Conservation (phyloP, 2,888 invertebrate species). For the Pheosia tremula region DNA sequence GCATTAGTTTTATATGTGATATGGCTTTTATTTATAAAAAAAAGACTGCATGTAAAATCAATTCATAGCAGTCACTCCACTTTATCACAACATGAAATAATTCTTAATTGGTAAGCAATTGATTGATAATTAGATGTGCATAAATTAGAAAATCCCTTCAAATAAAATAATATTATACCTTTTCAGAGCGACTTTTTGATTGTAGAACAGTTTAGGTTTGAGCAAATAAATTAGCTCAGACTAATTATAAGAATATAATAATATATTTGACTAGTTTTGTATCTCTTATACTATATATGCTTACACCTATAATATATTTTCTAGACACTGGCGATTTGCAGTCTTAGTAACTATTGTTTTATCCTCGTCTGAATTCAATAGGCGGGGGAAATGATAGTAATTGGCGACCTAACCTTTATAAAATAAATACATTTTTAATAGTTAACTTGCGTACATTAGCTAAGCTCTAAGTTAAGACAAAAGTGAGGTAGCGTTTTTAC, state of each 20-base stretch:
- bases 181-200: constrained; percentile 38
- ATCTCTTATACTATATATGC: constrained; percentile 67
- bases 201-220: constrained; percentile 45
- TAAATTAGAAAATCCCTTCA: not conserved
- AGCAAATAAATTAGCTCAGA: constrained; percentile 70
- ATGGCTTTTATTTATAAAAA: constrained; percentile 77
- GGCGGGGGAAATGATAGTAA: constrained; percentile 37
- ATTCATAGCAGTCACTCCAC: constrained; percentile 66
- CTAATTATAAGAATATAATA: constrained; percentile 48
- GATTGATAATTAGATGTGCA: not conserved
- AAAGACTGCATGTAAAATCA: constrained; percentile 69
- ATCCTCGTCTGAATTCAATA: constrained; percentile 25
- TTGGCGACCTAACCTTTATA: constrained; percentile 30
- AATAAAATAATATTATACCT: not conserved
- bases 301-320: constrained; percentile 59
- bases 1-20: constrained; percentile 81
- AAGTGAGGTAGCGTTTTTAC: constrained; percentile 84
- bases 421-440: constrained; percentile 39
- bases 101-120: not conserved
- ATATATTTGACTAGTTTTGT: constrained; percentile 80
- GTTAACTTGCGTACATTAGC: constrained; percentile 54
- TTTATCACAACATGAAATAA: constrained; percentile 54
- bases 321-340: constrained; percentile 79
- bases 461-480: constrained; percentile 79
- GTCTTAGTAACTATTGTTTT: constrained; percentile 66